phyloP scores from a whole-genome alignment of 1,140 invertebrate species.

The Andricus grossulariae region DNA sequence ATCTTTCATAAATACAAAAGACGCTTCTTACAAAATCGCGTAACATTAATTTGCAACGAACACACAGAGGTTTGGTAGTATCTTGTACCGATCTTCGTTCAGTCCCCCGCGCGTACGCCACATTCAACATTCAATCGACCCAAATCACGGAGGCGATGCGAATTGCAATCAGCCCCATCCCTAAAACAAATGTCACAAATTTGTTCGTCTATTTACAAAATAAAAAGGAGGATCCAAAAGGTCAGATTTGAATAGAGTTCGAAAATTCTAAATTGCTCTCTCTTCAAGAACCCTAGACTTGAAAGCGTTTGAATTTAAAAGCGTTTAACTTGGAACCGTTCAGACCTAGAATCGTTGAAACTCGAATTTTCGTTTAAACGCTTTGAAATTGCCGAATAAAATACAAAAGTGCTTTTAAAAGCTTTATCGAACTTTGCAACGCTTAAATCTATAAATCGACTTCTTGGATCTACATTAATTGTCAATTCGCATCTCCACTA shows the following conservation, averaged over 20 bases:
- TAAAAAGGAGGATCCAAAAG: not conserved
- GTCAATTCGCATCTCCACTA: conserved; percentile 21
- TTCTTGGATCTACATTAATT: not conserved
- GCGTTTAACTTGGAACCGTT: not conserved
- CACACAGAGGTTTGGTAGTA: conserved; percentile 27
- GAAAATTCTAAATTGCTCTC: not conserved
- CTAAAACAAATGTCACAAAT: too few relatives aligned
- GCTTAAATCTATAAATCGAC: not conserved
- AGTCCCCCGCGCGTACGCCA: conserved; percentile 10
- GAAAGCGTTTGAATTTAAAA: conserved; percentile 6
- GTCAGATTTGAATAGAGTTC: not conserved
- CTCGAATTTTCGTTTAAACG: not conserved
- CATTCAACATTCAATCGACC: not conserved
- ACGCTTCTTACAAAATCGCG: conserved; percentile 14
- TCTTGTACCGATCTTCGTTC: conserved; percentile 12
- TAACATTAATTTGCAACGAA: conserved; percentile 28
- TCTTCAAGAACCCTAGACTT: not conserved
- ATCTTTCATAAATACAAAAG: conserved; percentile 12
- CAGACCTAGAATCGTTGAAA: not conserved
- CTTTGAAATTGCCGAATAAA: not conserved
- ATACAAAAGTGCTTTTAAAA: conserved; percentile 2
- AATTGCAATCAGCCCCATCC: not conserved
- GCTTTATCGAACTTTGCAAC: conserved; percentile 19
- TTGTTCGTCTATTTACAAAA: not conserved
- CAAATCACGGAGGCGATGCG: conserved; percentile 20